A percentile compares a stretch with the other conserved stretches of the same genome.
These are phyloP conservation scores for Rostratula benghalensis DNA, from an alignment of 2,113 vertebrate species.

Conservation along the genomic window DNA sequence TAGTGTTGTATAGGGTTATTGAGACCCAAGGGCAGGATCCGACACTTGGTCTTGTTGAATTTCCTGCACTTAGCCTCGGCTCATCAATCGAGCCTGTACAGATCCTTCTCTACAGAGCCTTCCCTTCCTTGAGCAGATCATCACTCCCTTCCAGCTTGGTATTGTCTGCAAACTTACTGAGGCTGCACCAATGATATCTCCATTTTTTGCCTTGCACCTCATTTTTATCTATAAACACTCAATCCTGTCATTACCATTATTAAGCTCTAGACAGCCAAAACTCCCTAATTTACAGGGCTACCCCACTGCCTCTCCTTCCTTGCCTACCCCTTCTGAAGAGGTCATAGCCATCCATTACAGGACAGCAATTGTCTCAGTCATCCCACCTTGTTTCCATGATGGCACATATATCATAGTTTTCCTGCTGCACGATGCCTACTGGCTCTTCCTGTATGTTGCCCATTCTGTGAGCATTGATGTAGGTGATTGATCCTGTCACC, in stretches of 20 bases:
- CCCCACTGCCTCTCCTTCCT: background rate
- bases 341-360: background rate
- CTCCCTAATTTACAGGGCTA: background rate
- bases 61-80: background rate
- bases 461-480: background rate
- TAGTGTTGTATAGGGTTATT: background rate
- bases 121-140: background rate
- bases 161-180: background rate
- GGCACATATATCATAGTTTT: background rate
- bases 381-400: background rate
- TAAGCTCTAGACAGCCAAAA: background rate
- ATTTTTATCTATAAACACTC: background rate
- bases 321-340: background rate
- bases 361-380: background rate
- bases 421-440: background rate
- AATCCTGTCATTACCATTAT: background rate
- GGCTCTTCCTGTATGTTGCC: background rate
- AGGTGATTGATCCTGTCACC: background rate
- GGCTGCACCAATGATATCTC: background rate
- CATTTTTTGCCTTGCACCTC: background rate
- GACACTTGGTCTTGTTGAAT: background rate
- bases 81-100: background rate
- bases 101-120: background rate
- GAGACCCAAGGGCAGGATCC: background rate
- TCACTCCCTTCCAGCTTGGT: background rate